phyloP scores from a whole-genome alignment of 2,113 vertebrate species.

The Alethe diademata region DNA sequence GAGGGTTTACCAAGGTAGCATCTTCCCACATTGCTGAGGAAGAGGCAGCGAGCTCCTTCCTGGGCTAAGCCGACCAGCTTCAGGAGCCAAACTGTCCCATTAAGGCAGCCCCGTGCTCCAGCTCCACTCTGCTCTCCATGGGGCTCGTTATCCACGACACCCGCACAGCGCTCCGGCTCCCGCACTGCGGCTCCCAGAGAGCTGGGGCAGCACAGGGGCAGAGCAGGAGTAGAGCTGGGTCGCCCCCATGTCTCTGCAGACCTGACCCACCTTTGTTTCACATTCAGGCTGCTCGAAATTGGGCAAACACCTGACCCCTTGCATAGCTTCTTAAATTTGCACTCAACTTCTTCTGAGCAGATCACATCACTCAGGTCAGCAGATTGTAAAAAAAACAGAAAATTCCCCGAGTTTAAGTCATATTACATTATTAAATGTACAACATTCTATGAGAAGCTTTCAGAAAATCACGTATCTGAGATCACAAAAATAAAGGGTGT shows the following conservation, averaged over 20 bases:
- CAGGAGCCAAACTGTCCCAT: not conserved
- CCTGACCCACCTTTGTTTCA: not conserved
- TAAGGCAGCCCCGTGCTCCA: accelerated
- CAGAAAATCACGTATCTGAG: not conserved
- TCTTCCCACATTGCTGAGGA: not conserved
- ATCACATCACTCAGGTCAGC: not conserved
- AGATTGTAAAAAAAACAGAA: not conserved
- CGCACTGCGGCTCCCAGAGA: accelerated
- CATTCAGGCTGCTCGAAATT: not conserved
- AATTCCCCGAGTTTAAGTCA: not conserved
- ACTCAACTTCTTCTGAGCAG: not conserved
- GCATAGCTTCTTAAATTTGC: not conserved
- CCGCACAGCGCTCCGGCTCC: accelerated
- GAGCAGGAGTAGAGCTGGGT: accelerated
- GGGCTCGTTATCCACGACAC: not conserved
- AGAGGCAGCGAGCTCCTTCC: not conserved
- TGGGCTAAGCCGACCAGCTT: accelerated
- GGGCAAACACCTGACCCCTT: not conserved
- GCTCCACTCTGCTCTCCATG: not conserved
- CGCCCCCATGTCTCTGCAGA: not conserved
- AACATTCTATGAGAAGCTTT: not conserved
- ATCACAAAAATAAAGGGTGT: not conserved
- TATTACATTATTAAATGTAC: not conserved
- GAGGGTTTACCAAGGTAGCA: not conserved
- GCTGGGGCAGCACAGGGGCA: accelerated